These are phyloP conservation scores for Sebastes minor DNA, from an alignment of 2,797 vertebrate species.

Conservation along the genomic window DNA sequence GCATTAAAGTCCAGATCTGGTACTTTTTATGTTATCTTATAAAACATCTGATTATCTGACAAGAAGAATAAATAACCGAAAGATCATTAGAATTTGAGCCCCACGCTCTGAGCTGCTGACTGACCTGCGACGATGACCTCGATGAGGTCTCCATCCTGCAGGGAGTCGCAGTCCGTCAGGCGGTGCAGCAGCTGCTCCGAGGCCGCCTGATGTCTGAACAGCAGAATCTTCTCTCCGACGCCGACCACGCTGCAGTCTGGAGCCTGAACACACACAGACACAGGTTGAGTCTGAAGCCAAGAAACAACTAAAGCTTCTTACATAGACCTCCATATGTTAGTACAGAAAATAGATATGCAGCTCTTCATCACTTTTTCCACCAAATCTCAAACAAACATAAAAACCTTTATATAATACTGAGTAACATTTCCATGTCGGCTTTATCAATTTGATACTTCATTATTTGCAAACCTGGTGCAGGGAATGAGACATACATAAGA, in stretches of 20 bases:
- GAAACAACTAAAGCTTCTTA: not conserved
- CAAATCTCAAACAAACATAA: not conserved
- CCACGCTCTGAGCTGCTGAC: not conserved
- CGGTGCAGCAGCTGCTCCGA: slow-evolving; percentile 69
- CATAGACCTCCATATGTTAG: not conserved
- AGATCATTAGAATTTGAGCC: not conserved
- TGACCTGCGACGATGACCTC: slow-evolving; percentile 79
- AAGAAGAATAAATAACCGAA: not conserved
- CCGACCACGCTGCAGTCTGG: slow-evolving; percentile 74
- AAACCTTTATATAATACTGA: not conserved
- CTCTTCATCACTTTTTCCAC: not conserved
- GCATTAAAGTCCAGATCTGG: not conserved
- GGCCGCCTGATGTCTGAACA: slow-evolving; percentile 76
- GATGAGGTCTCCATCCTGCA: slow-evolving; percentile 80
- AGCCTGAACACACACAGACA: slow-evolving; percentile 61
- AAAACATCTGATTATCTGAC: not conserved
- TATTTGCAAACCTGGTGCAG: too few species aligned
- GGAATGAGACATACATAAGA: too few species aligned
- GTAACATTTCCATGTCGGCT: too few species aligned
- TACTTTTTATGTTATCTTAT: not conserved
- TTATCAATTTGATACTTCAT: too few species aligned
- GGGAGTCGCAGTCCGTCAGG: slow-evolving; percentile 63
- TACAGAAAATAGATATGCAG: not conserved
- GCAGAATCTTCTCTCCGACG: slow-evolving; percentile 72
- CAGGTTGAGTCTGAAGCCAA: not conserved